These are phyloP conservation scores for Macropis europaea DNA, from an alignment of 2,888 invertebrate genomes.

Conservation along the genomic window DNA sequence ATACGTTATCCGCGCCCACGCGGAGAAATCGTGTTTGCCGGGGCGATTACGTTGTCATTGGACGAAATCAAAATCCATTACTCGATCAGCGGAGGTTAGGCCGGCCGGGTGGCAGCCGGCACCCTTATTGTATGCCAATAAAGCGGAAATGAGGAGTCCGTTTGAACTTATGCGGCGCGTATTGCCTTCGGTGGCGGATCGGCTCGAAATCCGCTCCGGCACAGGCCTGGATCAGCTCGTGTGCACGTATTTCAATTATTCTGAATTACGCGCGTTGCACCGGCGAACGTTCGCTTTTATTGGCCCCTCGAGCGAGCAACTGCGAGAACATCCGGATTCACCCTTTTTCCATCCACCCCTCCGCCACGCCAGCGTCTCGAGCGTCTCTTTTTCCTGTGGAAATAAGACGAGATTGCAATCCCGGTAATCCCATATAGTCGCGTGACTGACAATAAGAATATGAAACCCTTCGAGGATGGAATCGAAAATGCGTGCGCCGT, in stretches of 20 bases:
- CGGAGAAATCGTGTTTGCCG: conserved; percentile 38
- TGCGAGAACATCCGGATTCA: conserved; percentile 21
- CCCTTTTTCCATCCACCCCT: conserved; percentile 25
- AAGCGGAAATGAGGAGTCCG: conserved; percentile 40
- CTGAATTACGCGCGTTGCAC: conserved; percentile 42
- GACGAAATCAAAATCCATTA: conserved; percentile 39
- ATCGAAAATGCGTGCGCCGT: conserved; percentile 45
- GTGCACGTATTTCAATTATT: conserved; percentile 60
- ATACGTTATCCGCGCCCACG: conserved; percentile 27
- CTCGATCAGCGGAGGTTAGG: conserved; percentile 25
- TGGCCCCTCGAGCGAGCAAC: conserved; percentile 37
- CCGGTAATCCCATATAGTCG: conserved; percentile 52
- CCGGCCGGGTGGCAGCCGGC: background rate
- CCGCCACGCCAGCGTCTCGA: background rate
- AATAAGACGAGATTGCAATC: conserved; percentile 61
- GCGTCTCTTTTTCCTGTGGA: conserved; percentile 31
- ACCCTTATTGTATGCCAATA: conserved; percentile 37
- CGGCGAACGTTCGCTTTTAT: conserved; percentile 46
- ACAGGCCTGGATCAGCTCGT: conserved; percentile 1
- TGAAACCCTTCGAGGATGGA: conserved; percentile 46
- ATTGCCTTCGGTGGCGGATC: conserved; percentile 2
- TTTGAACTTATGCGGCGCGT: conserved; percentile 22
- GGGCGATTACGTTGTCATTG: conserved; percentile 19
- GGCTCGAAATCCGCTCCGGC: conserved; percentile 5
- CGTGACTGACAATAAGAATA: conserved; percentile 55